Evolutionary conservation across 1,140 invertebrate genomes (phyloP).

Genomic region (Trichomalopsis sarcophagae): DNA sequence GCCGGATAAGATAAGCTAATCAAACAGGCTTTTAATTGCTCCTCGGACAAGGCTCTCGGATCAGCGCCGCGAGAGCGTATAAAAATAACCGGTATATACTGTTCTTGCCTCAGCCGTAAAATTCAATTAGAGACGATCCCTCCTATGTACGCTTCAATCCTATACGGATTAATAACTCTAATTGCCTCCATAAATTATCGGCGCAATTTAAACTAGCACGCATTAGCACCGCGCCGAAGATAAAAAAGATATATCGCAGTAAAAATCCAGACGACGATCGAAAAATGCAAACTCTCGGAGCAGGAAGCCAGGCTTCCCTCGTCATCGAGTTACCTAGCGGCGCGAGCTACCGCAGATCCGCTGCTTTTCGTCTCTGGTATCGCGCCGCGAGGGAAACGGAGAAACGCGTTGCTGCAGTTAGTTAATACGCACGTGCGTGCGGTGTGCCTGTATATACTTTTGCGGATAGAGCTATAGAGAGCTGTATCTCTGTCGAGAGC

Average conservation of each 20-base stretch:
- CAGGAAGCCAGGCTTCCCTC: neutral
- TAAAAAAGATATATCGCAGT: neutral
- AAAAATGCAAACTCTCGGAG: neutral
- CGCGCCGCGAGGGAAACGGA: neutral
- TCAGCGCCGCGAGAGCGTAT: neutral
- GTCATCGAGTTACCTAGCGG: neutral
- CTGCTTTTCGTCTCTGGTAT: neutral
- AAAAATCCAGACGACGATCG: neutral
- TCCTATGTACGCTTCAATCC: neutral
- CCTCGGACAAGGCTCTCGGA: neutral
- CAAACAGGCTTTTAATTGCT: neutral
- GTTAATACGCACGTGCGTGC: neutral
- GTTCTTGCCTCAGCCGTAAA: neutral
- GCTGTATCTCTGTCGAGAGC: neutral
- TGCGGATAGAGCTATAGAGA: neutral
- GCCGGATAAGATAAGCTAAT: neutral
- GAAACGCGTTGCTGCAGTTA: neutral
- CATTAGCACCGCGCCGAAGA: neutral
- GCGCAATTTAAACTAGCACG: neutral
- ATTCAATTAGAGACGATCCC: neutral
- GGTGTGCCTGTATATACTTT: neutral
- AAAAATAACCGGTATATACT: neutral
- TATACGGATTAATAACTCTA: neutral
- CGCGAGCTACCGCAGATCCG: neutral
- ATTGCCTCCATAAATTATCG: neutral